Conservation (phyloP, 2,113 vertebrate genomes). For the Dolichallabes microphthalmus region DNA sequence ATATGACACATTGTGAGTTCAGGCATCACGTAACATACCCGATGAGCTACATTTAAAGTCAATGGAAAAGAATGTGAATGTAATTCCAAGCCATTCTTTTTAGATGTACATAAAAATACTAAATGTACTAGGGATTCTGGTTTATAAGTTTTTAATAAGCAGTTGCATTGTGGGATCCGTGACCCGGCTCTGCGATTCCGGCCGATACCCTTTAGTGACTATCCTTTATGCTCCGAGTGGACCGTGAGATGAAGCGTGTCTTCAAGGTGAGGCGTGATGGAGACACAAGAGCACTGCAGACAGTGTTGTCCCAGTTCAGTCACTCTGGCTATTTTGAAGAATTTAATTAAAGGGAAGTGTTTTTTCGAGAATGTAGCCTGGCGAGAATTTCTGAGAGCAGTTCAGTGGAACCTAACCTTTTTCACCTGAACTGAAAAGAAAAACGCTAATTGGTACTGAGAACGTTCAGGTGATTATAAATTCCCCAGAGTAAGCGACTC, state of each 20-base stretch:
- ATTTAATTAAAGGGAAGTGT: neutral
- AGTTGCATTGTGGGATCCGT: neutral
- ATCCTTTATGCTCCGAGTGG: neutral
- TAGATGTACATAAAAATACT: neutral
- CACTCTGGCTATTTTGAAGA: neutral
- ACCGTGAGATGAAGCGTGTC: neutral
- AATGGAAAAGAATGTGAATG: neutral
- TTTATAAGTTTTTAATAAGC: neutral
- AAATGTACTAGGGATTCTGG: neutral
- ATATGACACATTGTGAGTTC: too few relatives aligned
- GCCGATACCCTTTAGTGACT: neutral
- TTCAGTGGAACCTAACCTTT: constrained; percentile 44
- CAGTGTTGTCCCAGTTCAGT: neutral
- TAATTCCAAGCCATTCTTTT: neutral
- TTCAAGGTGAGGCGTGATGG: neutral
- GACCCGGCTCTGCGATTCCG: neutral
- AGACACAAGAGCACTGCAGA: neutral
- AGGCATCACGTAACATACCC: neutral
- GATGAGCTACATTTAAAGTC: neutral
- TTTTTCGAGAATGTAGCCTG: constrained; percentile 55
- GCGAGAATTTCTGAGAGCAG: constrained; percentile 54
- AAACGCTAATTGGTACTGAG: neutral
- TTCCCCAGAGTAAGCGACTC: neutral
- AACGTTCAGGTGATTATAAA: constrained; percentile 2
- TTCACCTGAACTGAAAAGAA: neutral